Conservation (phyloP, 2,797 vertebrate species). For the Poecilia wingei region DNA sequence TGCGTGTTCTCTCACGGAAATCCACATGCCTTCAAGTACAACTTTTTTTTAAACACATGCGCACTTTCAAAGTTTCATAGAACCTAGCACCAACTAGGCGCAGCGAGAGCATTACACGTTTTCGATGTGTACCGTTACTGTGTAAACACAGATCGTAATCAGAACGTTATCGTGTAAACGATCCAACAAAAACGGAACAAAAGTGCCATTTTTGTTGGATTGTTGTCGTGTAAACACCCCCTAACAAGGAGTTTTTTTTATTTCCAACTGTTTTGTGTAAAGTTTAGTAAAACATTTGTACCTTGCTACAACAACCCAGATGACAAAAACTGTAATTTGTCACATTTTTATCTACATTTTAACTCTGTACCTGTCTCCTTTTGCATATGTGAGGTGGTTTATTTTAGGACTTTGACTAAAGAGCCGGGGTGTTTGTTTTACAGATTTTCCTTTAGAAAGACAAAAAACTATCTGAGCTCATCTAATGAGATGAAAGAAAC, state of each 20-base stretch:
- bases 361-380: neutral
- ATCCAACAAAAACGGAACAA: no score
- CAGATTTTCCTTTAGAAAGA: neutral
- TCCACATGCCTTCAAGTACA: no score
- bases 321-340: neutral
- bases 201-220: no score
- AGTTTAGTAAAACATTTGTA: constrained; percentile 13
- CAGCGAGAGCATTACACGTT: no score
- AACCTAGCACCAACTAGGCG: no score
- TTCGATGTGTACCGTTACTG: no score
- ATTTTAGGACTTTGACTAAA: constrained; percentile 4
- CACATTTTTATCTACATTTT: neutral
- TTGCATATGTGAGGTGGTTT: neutral
- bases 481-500: constrained; percentile 23
- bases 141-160: no score
- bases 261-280: neutral
- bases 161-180: no score
- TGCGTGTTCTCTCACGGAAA: no score
- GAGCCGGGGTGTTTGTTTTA: neutral
- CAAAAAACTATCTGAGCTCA: neutral
- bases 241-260: neutral
- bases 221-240: no score
- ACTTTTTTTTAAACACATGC: no score
- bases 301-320: neutral
- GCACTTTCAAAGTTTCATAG: no score